Evolutionary conservation across 2,888 invertebrate genomes (phyloP).

Genomic region (Leptopilina myrica): DNA sequence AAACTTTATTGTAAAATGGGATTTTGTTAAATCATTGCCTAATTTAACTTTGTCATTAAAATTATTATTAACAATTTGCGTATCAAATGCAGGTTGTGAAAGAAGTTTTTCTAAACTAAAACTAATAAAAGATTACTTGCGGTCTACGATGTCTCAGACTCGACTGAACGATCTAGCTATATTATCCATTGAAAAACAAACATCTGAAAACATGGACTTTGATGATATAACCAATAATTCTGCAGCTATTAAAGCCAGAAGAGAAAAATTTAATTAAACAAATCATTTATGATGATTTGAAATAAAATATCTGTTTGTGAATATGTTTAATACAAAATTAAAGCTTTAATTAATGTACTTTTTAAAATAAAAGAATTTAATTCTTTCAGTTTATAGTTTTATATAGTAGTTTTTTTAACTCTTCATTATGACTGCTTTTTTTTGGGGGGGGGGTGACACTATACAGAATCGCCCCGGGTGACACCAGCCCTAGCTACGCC

Average conservation of each 20-base stretch:
- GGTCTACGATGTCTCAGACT: conserved; percentile 24
- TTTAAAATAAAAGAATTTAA: too few relatives aligned
- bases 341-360: too few relatives aligned
- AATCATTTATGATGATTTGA: background rate
- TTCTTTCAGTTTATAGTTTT: too few relatives aligned
- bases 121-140: conserved; percentile 27
- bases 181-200: conserved; percentile 33
- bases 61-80: background rate
- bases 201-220: conserved; percentile 12
- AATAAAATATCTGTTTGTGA: too few relatives aligned
- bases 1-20: conserved; percentile 30
- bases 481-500: background rate
- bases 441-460: conserved; percentile 1
- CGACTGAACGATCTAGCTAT: conserved; percentile 19
- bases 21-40: conserved; percentile 11
- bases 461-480: conserved; percentile 33
- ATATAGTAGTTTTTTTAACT: too few relatives aligned
- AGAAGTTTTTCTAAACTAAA: background rate
- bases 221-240: background rate
- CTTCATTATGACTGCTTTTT: background rate
- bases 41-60: conserved; percentile 6
- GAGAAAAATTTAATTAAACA: background rate
- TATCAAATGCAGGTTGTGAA: background rate
- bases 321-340: too few relatives aligned
- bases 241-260: background rate